Percentiles rank a stretch among this genome's conserved stretches.
Evolutionary conservation across 2,888 invertebrate genomes (phyloP).

Genomic region (Dendrolimus pini): DNA sequence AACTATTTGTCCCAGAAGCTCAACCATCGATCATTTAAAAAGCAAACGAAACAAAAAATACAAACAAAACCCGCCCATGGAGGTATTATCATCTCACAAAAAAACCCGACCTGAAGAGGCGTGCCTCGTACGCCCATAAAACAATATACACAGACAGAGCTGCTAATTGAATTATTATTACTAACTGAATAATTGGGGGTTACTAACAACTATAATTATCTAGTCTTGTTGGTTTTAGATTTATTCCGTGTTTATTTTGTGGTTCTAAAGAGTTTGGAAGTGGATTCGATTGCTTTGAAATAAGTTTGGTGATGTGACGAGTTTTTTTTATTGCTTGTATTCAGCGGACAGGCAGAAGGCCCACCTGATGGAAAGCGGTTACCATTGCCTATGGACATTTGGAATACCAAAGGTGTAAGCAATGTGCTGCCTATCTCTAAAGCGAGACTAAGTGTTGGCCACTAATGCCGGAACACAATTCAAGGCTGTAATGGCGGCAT

Average conservation of each 20-base stretch:
- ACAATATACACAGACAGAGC: slow-evolving; percentile 3
- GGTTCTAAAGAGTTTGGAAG: not conserved
- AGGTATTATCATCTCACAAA: not conserved
- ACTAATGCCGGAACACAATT: too few species aligned
- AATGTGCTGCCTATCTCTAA: too few species aligned
- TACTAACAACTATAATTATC: slow-evolving; percentile 1
- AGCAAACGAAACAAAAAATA: not conserved
- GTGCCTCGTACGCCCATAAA: not conserved
- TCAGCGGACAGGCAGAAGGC: too few species aligned
- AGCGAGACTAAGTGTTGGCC: too few species aligned
- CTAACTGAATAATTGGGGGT: slow-evolving; percentile 4
- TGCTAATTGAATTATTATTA: slow-evolving; percentile 4
- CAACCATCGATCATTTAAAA: not conserved
- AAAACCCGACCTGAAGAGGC: not conserved
- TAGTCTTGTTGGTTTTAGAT: not conserved
- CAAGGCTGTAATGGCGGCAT: too few species aligned
- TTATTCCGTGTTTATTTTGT: not conserved
- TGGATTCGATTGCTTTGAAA: too few species aligned
- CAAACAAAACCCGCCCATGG: not conserved
- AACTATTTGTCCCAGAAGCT: not conserved
- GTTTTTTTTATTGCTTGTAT: too few species aligned
- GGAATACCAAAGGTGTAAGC: too few species aligned
- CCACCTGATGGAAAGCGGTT: too few species aligned
- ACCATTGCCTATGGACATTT: too few species aligned
- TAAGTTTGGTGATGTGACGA: too few species aligned